Evolutionary conservation across 2,113 vertebrate genomes (phyloP).

Genomic region (Sylvia atricapilla): DNA sequence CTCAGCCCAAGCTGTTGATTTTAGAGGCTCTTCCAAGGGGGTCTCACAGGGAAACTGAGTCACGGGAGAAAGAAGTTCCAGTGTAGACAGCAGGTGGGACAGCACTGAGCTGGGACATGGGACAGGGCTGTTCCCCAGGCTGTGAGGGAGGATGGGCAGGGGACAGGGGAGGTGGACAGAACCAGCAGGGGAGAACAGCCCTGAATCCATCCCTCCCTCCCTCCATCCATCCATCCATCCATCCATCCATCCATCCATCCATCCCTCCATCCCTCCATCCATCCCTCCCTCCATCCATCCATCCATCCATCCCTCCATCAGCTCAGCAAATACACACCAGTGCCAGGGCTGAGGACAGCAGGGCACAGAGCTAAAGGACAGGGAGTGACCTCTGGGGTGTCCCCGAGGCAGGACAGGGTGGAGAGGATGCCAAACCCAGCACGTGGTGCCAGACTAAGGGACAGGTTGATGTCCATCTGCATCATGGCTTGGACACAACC

Average conservation of each 20-base stretch:
- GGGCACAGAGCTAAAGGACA: background rate
- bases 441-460: background rate
- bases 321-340: background rate
- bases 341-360: background rate
- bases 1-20: background rate
- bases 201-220: background rate
- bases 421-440: background rate
- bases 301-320: background rate
- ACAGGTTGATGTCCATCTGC: background rate
- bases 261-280: too few relatives aligned
- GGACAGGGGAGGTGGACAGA: background rate
- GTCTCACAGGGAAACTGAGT: background rate
- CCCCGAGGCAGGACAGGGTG: accelerated
- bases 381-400: background rate
- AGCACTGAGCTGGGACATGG: background rate
- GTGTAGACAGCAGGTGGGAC: background rate
- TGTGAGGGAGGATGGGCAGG: background rate
- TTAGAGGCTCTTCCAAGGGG: background rate
- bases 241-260: too few relatives aligned
- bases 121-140: background rate
- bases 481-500: background rate
- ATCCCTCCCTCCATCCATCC: too few relatives aligned
- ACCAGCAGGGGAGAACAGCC: background rate
- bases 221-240: too few relatives aligned
- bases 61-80: accelerated